Evolutionary conservation across 2,113 vertebrate genomes (phyloP).

Genomic region (Macaca nemestrina): DNA sequence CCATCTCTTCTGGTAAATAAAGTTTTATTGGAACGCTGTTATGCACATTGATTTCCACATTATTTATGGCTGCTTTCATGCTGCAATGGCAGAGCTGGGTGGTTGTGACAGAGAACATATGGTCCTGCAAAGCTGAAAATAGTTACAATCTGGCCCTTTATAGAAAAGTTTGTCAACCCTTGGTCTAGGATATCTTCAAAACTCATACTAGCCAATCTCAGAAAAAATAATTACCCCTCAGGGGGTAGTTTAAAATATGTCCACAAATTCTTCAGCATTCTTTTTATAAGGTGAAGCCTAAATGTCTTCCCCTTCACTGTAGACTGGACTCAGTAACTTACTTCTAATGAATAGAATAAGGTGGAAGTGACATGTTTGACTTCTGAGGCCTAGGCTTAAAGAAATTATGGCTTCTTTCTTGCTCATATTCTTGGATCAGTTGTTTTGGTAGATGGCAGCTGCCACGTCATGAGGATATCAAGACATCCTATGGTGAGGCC

Average conservation of each 20-base stretch:
- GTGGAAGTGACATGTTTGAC: neutral
- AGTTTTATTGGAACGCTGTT: slow-evolving; percentile 5
- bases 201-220: neutral
- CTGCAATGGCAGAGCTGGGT: neutral
- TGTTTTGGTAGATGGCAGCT: neutral
- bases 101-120: neutral
- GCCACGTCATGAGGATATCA: neutral
- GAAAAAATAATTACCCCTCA: neutral
- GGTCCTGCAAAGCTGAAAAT: neutral
- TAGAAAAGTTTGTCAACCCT: neutral
- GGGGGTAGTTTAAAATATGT: neutral
- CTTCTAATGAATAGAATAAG: neutral
- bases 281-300: neutral
- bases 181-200: neutral
- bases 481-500: neutral
- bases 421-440: neutral
- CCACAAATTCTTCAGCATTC: neutral
- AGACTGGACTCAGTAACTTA: neutral
- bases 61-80: neutral
- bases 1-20: neutral
- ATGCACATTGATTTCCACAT: neutral
- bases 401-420: neutral
- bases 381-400: neutral
- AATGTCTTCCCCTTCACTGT: neutral
- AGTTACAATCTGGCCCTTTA: neutral